phyloP scores from a whole-genome alignment of 2,888 invertebrate genomes.

The Corythucha ciliata region DNA sequence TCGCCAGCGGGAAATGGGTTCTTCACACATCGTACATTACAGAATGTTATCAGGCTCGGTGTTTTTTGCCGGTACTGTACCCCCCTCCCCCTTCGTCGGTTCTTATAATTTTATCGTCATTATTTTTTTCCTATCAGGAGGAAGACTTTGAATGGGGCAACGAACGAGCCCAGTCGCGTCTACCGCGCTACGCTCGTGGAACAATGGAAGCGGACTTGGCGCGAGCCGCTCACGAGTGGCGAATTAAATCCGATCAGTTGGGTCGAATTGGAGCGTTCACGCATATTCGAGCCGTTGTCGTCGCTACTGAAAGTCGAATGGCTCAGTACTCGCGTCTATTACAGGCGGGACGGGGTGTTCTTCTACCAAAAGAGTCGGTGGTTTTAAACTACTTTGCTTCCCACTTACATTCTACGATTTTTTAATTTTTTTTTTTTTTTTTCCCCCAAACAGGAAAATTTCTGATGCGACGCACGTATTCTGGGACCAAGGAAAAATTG shows the following conservation, averaged over 20 bases:
- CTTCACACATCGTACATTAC: slow-evolving; percentile 69
- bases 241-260: slow-evolving; percentile 19
- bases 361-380: slow-evolving; percentile 24
- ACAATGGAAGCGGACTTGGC: slow-evolving; percentile 47
- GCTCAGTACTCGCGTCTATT: slow-evolving; percentile 60
- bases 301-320: slow-evolving; percentile 51
- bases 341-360: slow-evolving; percentile 64
- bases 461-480: slow-evolving; percentile 61
- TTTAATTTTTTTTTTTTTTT: slow-evolving; percentile 34
- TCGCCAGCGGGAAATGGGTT: slow-evolving; percentile 85
- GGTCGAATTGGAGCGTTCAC: slow-evolving; percentile 42
- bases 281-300: slow-evolving; percentile 48
- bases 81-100: background rate
- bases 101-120: background rate
- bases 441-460: slow-evolving; percentile 44
- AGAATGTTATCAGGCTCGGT: slow-evolving; percentile 51
- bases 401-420: background rate
- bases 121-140: slow-evolving; percentile 54
- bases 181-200: slow-evolving; percentile 43
- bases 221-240: slow-evolving; percentile 47
- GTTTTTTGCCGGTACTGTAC: slow-evolving; percentile 59
- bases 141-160: slow-evolving; percentile 81
- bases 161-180: slow-evolving; percentile 47
- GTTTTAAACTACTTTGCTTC: too few relatives aligned
- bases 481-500: slow-evolving; percentile 49